phyloP scores from a whole-genome alignment of 1,140 invertebrate genomes.

The Sarcophaga bullata region DNA sequence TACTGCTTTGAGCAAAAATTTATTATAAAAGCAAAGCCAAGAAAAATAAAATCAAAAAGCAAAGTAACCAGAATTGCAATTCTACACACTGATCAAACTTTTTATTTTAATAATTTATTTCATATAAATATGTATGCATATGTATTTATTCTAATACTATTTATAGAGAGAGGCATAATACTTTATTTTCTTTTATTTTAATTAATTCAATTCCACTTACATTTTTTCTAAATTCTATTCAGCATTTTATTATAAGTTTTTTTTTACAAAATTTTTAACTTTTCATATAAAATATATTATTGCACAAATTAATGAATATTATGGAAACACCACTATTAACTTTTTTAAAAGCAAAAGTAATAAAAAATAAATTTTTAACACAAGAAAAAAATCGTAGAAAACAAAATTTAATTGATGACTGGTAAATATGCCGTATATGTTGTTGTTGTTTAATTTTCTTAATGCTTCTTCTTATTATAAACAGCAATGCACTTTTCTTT shows the following conservation, averaged over 20 bases:
- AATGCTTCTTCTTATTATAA: background rate
- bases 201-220: background rate
- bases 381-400: background rate
- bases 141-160: too few species aligned
- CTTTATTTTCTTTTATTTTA: background rate
- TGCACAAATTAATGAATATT: background rate
- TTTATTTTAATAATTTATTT: background rate
- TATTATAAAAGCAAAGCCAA: background rate
- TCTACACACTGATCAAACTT: background rate
- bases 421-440: conserved; percentile 8
- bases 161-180: too few species aligned
- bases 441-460: background rate
- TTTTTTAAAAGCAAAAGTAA: background rate
- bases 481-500: conserved; percentile 1
- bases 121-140: too few species aligned
- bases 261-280: too few species aligned
- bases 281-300: too few species aligned
- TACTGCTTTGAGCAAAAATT: background rate
- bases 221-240: background rate
- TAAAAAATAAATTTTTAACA: background rate
- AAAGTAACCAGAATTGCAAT: background rate
- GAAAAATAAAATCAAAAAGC: background rate
- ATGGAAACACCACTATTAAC: background rate
- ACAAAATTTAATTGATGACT: conserved; percentile 19
- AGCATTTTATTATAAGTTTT: background rate